These are phyloP conservation scores for Eurytoma californica DNA, from an alignment of 2,888 invertebrate species.

Conservation along the genomic window DNA sequence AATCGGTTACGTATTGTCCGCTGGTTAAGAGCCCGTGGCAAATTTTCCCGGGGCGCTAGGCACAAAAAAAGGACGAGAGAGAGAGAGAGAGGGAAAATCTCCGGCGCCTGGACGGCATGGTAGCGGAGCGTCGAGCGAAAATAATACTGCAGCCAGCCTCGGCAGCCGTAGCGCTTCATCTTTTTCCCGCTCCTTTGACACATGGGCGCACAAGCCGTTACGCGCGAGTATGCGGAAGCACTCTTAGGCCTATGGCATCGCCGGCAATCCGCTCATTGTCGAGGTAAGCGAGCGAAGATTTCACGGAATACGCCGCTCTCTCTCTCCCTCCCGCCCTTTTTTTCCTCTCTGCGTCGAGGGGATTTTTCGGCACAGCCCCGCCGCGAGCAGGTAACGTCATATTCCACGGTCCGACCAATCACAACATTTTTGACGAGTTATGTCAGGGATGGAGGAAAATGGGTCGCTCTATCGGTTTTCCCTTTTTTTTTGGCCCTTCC, in stretches of 20 bases:
- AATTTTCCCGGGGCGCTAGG: neutral
- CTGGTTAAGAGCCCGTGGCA: conserved; percentile 28
- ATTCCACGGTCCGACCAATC: conserved; percentile 71
- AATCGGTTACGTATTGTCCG: conserved; percentile 29
- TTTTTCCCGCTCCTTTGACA: conserved; percentile 40
- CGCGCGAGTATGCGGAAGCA: conserved; percentile 32
- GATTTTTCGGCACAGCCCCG: conserved; percentile 37
- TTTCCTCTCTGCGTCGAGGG: conserved; percentile 34
- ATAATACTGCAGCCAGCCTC: conserved; percentile 24
- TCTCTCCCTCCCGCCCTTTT: neutral
- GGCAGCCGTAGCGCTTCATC: conserved; percentile 17
- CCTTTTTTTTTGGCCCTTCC: conserved; percentile 38
- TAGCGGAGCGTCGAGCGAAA: conserved; percentile 24
- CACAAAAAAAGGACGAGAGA: neutral
- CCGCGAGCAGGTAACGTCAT: conserved; percentile 70
- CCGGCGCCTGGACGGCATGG: neutral
- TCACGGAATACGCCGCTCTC: conserved; percentile 35
- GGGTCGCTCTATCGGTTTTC: conserved; percentile 54
- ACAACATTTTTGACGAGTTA: conserved; percentile 76
- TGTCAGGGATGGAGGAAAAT: conserved; percentile 56
- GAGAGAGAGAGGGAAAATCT: conserved; percentile 2
- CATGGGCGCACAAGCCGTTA: conserved; percentile 29
- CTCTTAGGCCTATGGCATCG: conserved; percentile 1
- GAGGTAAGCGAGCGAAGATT: conserved; percentile 48
- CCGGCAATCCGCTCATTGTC: conserved; percentile 50